phyloP scores from a whole-genome alignment of 2,888 invertebrate genomes.

The Drosophila kuntzei region DNA sequence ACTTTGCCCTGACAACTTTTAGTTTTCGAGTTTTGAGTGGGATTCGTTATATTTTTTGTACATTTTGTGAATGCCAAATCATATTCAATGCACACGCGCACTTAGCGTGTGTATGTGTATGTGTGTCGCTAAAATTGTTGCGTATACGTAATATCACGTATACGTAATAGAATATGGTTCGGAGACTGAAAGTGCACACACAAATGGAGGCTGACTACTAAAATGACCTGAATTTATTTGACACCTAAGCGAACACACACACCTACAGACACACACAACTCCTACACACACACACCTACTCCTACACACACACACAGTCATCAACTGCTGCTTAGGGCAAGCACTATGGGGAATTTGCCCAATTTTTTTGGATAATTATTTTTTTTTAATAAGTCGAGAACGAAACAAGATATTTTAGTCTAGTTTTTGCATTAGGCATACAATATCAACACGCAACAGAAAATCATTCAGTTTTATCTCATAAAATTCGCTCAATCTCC shows the following conservation, averaged over 20 bases:
- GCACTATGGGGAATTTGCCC: too few species aligned
- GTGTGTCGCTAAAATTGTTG: constrained; percentile 32
- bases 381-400: too few species aligned
- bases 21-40: constrained; percentile 15
- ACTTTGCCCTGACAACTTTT: constrained; percentile 54
- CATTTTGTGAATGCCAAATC: constrained; percentile 37
- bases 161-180: constrained; percentile 27
- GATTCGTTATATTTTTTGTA: not conserved
- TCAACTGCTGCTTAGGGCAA: too few species aligned
- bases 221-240: constrained; percentile 63
- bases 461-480: too few species aligned
- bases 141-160: constrained; percentile 31
- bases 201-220: constrained; percentile 35
- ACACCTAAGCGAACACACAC: constrained; percentile 28
- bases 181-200: constrained; percentile 16
- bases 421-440: too few species aligned
- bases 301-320: constrained; percentile 3
- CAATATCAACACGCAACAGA: too few species aligned
- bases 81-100: constrained; percentile 46
- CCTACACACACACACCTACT: constrained; percentile 1
- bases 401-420: too few species aligned
- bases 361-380: too few species aligned
- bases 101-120: constrained; percentile 34
- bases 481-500: too few species aligned
- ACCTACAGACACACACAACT: not conserved